Base-by-base conservation (phyloP, 1,140 invertebrate genomes). In the Pentalonia nigronervosa region DNA sequence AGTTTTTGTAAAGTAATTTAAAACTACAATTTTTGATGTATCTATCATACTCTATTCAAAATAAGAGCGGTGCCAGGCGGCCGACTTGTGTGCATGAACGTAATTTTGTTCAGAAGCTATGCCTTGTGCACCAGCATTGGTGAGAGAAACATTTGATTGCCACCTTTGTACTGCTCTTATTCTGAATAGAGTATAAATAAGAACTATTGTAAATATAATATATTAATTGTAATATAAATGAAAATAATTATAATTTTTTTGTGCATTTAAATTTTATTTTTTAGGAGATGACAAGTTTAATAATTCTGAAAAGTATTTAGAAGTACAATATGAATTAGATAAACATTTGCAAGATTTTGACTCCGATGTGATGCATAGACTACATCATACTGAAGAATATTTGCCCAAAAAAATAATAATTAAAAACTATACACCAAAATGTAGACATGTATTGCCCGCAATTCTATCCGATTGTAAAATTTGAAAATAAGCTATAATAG, bases 251-350 rank as follows among this genome's bases (percentile, higher is more conserved):
- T 76, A 76, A n/a, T n/a, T n/a, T 17, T 76, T n/a, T 76, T n/a
- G 30, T 50, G 20, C 25, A 87, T 76, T 89, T 30, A 89, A 76
- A 67, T 67, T 7, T 67, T 30, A 2, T 48, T 34, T 81, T 83
- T 47, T 91, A 94, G 93, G 93, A 45, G 93, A 94, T 41, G 91
- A 67, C n/a, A 88, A 76, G 34, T 94, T 91, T 34, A 67, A 92
- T 25, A 60, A 92, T 91, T 92, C 53, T 48, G 45, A 23, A 76
- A 83, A 48, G 20, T 45, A 48, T 48, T 48, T 88, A 8, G 47
- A 87, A n/a, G 87, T 92, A n/a, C 81, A 94, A 76, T 60, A 87
- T 86, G 45, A 93, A 60, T 45, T 47, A 25, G 91, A 94, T 41
- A 88, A 87, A 48, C n/a, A 93, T 53, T 89, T 94, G 11, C 21